These are phyloP conservation scores for Pediacus dermestoides DNA, from an alignment of 2,888 invertebrate species.

Conservation along the genomic window DNA sequence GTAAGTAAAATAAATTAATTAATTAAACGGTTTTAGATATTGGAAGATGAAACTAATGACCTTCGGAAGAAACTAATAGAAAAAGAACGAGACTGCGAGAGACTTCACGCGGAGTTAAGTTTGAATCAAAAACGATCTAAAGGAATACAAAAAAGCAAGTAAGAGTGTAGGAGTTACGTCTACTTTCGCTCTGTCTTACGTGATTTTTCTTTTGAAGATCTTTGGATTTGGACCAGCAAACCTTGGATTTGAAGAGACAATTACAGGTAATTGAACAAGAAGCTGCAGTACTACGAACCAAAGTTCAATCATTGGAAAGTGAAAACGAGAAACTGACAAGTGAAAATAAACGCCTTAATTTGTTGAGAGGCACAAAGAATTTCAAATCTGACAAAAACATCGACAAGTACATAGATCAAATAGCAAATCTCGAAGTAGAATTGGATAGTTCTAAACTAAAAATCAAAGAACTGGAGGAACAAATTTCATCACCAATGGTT, in stretches of 20 bases:
- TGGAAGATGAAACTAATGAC: slow-evolving; percentile 72
- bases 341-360: slow-evolving; percentile 70
- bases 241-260: slow-evolving; percentile 69
- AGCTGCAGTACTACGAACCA: slow-evolving; percentile 63
- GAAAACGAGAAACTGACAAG: slow-evolving; percentile 72
- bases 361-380: slow-evolving; percentile 56
- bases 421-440: slow-evolving; percentile 61
- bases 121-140: slow-evolving; percentile 59
- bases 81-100: slow-evolving; percentile 77
- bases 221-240: slow-evolving; percentile 61
- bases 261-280: slow-evolving; percentile 76
- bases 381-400: slow-evolving; percentile 55
- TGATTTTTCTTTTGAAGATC: slow-evolving; percentile 52
- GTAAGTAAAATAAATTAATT: no score
- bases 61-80: slow-evolving; percentile 73
- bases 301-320: slow-evolving; percentile 64
- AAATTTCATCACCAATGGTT: slow-evolving; percentile 48
- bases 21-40: slow-evolving; percentile 48
- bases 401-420: slow-evolving; percentile 60
- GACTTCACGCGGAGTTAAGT: slow-evolving; percentile 68
- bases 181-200: slow-evolving; percentile 3
- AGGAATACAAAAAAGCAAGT: slow-evolving; percentile 64
- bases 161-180: slow-evolving; percentile 32
- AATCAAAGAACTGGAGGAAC: slow-evolving; percentile 55
- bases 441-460: slow-evolving; percentile 58